phyloP scores from a whole-genome alignment of 2,797 vertebrate genomes.

The Myotis findleyi region DNA sequence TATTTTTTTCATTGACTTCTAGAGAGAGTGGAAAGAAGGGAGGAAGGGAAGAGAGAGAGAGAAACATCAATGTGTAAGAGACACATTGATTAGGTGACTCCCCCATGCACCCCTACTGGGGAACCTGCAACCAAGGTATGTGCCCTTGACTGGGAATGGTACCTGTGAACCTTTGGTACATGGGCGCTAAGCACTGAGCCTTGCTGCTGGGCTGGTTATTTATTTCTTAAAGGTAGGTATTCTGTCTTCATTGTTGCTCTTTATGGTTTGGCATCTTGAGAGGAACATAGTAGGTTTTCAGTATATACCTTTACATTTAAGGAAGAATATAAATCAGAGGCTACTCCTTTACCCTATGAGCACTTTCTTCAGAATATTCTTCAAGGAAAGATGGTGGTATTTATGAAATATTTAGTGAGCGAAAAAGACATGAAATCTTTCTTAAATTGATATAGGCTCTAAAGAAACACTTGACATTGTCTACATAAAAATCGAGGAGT shows the following conservation, averaged over 20 bases:
- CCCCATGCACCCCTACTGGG: too few species aligned
- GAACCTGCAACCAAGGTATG: too few species aligned
- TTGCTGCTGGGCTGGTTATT: too few species aligned
- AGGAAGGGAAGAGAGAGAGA: too few species aligned
- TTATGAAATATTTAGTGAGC: background rate
- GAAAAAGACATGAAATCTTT: background rate
- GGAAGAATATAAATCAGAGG: background rate
- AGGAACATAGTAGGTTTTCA: background rate
- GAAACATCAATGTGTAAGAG: too few species aligned
- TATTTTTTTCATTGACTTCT: too few species aligned
- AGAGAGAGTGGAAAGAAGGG: too few species aligned
- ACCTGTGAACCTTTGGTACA: too few species aligned
- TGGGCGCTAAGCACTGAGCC: too few species aligned
- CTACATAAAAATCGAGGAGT: background rate
- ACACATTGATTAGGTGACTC: too few species aligned
- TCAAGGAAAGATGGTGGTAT: background rate
- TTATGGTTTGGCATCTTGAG: background rate
- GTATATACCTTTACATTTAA: constrained; percentile 2
- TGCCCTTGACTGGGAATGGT: too few species aligned
- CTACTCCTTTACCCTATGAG: background rate
- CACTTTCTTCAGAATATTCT: background rate
- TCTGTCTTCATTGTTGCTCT: background rate
- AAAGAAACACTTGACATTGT: background rate
- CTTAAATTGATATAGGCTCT: background rate
- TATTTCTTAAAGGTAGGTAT: background rate